These are phyloP conservation scores for Rhyzopertha dominica DNA, from an alignment of 1,140 invertebrate genomes.

Conservation along the genomic window DNA sequence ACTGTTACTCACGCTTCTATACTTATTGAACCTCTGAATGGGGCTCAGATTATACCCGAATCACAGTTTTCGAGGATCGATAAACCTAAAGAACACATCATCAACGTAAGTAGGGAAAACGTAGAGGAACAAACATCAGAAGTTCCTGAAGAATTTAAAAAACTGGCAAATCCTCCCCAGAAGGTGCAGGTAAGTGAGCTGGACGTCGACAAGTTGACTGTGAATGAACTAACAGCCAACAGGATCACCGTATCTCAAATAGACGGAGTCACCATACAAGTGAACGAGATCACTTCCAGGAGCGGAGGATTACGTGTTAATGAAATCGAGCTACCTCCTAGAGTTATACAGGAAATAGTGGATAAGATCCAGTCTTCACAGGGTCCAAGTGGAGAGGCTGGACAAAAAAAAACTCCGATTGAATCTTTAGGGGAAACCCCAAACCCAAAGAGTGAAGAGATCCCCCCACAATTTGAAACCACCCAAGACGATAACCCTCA, in stretches of 20 bases:
- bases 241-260: constrained; percentile 75
- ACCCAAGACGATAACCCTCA: too few relatives aligned
- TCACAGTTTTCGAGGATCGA: constrained; percentile 16
- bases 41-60: constrained; percentile 26
- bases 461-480: constrained; percentile 1
- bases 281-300: constrained; percentile 61
- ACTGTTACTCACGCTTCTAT: constrained; percentile 41
- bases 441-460: too few relatives aligned
- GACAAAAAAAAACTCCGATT: constrained; percentile 12
- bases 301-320: constrained; percentile 57
- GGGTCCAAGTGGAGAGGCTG: too few relatives aligned
- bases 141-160: constrained; percentile 37
- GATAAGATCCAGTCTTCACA: too few relatives aligned
- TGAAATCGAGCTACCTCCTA: constrained; percentile 59
- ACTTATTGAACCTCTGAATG: constrained; percentile 37
- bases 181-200: constrained; percentile 66
- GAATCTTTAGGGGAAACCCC: too few relatives aligned
- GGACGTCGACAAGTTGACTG: constrained; percentile 69
- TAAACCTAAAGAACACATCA: constrained; percentile 17
- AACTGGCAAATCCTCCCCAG: constrained; percentile 39
- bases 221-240: constrained; percentile 68
- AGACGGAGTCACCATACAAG: constrained; percentile 63
- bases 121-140: constrained; percentile 36
- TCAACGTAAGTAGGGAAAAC: constrained; percentile 16
- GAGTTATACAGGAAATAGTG: constrained; percentile 58